phyloP scores from a whole-genome alignment of 2,113 vertebrate species.

The Thomomys bottae region DNA sequence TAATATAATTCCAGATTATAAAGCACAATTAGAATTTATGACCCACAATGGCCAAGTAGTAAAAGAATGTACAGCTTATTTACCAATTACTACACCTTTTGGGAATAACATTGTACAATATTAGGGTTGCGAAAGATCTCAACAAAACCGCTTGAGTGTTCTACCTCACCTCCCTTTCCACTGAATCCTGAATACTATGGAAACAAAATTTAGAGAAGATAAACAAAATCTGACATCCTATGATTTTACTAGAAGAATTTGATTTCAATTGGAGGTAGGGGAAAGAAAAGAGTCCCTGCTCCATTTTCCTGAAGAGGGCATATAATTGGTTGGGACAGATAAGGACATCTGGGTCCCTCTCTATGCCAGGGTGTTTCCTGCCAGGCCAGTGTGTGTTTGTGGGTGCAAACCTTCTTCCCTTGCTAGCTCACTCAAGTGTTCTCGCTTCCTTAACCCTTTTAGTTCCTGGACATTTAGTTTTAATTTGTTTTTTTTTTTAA shows the following conservation, averaged over 20 bases:
- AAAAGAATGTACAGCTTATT: not conserved
- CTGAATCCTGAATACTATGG: not conserved
- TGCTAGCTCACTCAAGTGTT: no score
- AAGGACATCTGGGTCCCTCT: no score
- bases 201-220: not conserved
- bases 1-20: not conserved
- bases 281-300: no score
- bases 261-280: not conserved
- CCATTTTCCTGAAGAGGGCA: no score
- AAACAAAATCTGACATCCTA: not conserved
- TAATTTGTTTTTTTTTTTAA: no score
- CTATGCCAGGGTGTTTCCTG: no score
- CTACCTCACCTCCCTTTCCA: not conserved
- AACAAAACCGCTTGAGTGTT: no score
- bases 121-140: not conserved
- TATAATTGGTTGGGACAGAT: no score
- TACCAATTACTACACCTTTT: not conserved
- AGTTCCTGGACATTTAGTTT: no score
- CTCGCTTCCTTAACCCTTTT: no score
- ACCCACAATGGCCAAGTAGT: not conserved
- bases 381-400: no score
- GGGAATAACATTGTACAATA: slow-evolving; percentile 14
- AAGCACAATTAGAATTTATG: not conserved
- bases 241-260: not conserved
- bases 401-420: no score